Evolutionary conservation across 2,797 vertebrate species (phyloP), one percentile per base, ranked within the genome.

Genomic region (Streptopelia turtur): DNA sequence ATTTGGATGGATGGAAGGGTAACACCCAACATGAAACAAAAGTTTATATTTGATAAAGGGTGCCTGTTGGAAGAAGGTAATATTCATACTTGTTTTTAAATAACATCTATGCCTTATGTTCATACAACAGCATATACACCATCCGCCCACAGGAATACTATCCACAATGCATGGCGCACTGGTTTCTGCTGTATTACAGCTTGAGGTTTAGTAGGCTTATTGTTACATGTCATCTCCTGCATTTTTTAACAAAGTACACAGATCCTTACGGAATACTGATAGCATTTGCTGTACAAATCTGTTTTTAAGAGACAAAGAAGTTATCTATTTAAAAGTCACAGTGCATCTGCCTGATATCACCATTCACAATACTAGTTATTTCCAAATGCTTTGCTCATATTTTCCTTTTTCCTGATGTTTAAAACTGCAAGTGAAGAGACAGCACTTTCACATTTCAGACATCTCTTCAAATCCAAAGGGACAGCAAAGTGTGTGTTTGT

Each of bases 151-250:
- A 72, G 28, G n/a, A 76, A 60, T 27, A 23, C 21, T 7, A 25
- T 6, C 33, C 50, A 41, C 11, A 20, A 35, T 4, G 28, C 77
- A 43, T 0, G 0, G 9, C 1, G 1, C 5, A 0, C 75, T 79
- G 74, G 9, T 55, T 37, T 27, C 75, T 83, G 64, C 81, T 85
- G 12, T 22, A 10, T 11, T 70, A 47, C 71, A 83, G 57, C 72
- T n/a, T 56, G 5, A 86, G 39, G 5, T 80, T 94, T 39, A 66
- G 49, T 0, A 49, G 45, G 53, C 39, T 84, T 64, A 55, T 33
- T 45, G 68, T 72, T 68, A 35, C 66, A 13, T n/a, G 60, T 39
- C 63, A 50, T 17, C 75, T 70, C 35, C 86, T 83, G 76, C 83
- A 88, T 79, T 77, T 89, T 77, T 91, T 5, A 86, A 56, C 16